Evolutionary conservation across 2,113 vertebrate genomes (phyloP).

Genomic region (Chamaea fasciata): DNA sequence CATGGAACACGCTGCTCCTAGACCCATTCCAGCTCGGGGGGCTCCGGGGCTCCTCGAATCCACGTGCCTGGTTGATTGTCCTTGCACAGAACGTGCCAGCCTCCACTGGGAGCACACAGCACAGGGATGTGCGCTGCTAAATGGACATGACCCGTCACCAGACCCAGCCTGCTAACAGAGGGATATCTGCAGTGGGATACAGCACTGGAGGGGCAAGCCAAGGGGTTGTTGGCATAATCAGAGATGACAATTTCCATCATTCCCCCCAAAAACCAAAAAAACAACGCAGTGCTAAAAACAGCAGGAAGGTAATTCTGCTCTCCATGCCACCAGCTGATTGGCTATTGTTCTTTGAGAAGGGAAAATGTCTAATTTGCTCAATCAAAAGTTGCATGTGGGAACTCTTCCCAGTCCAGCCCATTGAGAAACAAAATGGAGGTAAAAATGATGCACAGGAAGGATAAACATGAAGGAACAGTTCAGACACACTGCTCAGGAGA

Average conservation of each 20-base stretch:
- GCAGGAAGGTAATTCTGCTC: not conserved
- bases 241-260: not conserved
- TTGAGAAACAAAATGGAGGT: not conserved
- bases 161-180: not conserved
- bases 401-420: not conserved
- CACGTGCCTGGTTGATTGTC: not conserved
- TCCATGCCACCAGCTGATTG: not conserved
- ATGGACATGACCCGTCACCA: not conserved
- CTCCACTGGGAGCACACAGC: not conserved
- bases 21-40: slow-evolving; percentile 79
- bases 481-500: not conserved
- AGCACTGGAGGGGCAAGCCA: not conserved
- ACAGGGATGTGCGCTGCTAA: not conserved
- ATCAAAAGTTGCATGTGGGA: not conserved
- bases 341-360: not conserved
- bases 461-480: not conserved
- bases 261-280: not conserved
- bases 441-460: not conserved
- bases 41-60: slow-evolving; percentile 30
- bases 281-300: not conserved
- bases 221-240: not conserved
- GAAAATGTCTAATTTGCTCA: not conserved
- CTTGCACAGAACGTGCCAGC: not conserved
- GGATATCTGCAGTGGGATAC: not conserved
- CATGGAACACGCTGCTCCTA: slow-evolving; percentile 73